Base-by-base conservation (phyloP, 1,140 invertebrate species). In the Euglossa dilemma region DNA sequence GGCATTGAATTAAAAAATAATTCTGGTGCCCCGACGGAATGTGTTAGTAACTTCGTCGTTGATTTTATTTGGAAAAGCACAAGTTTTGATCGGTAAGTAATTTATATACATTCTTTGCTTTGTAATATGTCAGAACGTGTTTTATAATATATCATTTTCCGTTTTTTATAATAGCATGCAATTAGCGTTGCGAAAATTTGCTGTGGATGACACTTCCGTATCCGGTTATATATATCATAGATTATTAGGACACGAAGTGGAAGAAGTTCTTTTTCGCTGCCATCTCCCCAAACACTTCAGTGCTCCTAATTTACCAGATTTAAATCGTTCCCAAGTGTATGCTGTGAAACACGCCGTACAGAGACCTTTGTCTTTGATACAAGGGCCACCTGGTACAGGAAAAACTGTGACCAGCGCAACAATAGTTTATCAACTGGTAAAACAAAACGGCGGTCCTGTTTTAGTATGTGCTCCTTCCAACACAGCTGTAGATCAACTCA, bases 41-140 rank as follows among this genome's bases (percentile, higher is more conserved):
- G 98, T 92, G 98, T 97, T 36, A 97, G 97, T 69, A 99, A 99
- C 93, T 99, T 99, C 95, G 98, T 99, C 0, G 98, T 99, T 18
- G 99, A 99, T 94, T 99, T 99, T 94, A 99, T 99, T 36, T 99
- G 99, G 99, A 99, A 99, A 93, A 99, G 98, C 77, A 99, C 99
- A 1, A 99, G 98, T 63, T 99, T 99, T 94, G 99, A 99, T 93
- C 96, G 98, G 98, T 98, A 93, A 85, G 91, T 85, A 63, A 66
- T 43, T 23, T 59, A 56, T 6, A n/a, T 50, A 57, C 64, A 54
- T 2, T 18, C 11, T 36, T 12, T 50, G 59, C 64, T 75, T 36
- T n/a, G 61, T 56, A 6, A 11, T 47, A 9, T n/a, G 2, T 79
- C 18, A 20, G 23, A 57, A 57, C 18, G 0, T 20, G 3, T 28